A percentile compares a stretch with the other conserved stretches of the same genome.
Evolutionary conservation across 2,797 vertebrate genomes (phyloP).

Genomic region (Masticophis lateralis): DNA sequence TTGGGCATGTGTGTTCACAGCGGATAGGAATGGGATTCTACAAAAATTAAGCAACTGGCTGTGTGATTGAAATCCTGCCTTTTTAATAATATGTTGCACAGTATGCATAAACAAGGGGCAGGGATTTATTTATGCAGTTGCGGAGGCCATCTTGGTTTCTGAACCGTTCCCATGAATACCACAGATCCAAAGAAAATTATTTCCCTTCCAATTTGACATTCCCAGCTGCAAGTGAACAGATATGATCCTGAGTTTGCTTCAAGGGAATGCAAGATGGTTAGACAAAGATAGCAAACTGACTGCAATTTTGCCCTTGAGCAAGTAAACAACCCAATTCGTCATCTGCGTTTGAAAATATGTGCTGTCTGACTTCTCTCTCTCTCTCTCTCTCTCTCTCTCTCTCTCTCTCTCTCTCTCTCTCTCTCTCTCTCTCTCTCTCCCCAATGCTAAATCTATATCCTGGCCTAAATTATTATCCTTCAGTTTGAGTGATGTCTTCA

Average conservation of each 20-base stretch:
- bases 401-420: too few relatives aligned
- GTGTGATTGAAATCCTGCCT: not conserved
- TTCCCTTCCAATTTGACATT: not conserved
- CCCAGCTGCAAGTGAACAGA: not conserved
- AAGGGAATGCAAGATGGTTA: not conserved
- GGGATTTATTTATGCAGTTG: not conserved
- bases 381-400: too few relatives aligned
- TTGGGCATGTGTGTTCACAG: not conserved
- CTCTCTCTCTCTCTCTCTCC: too few relatives aligned
- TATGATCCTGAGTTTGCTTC: not conserved
- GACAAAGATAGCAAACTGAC: not conserved
- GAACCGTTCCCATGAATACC: not conserved
- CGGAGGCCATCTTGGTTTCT: not conserved
- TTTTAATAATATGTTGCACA: not conserved
- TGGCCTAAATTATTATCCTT: not conserved
- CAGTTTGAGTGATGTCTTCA: not conserved
- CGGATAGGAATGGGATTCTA: not conserved
- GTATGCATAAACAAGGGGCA: not conserved
- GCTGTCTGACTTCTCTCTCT: not conserved
- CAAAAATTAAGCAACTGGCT: not conserved
- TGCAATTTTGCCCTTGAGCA: not conserved
- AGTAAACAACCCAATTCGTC: not conserved
- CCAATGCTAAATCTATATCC: not conserved
- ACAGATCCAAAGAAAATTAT: not conserved
- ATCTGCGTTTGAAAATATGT: not conserved